phyloP scores from a whole-genome alignment of 2,888 invertebrate species.

The Asteroscopus sphinx region DNA sequence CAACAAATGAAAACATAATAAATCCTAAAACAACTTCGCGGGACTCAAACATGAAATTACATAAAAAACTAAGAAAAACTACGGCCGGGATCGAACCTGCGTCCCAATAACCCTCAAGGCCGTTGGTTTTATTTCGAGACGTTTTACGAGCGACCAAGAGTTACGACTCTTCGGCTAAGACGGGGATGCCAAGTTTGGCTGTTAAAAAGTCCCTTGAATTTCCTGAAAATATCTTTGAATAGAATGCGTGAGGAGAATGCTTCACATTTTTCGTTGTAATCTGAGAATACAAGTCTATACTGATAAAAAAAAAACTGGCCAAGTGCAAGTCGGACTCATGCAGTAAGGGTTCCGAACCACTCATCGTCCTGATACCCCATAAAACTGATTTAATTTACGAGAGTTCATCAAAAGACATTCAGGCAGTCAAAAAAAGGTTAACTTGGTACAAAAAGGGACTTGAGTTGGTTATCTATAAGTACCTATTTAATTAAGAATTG shows the following conservation, averaged over 20 bases:
- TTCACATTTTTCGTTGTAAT: slow-evolving; percentile 5
- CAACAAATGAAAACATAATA: slow-evolving; percentile 30
- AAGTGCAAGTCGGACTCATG: too few relatives aligned
- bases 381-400: too few relatives aligned
- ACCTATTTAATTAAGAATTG: too few relatives aligned
- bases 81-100: slow-evolving; percentile 49
- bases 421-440: too few relatives aligned
- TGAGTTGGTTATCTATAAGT: too few relatives aligned
- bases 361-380: too few relatives aligned
- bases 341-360: too few relatives aligned
- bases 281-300: background rate
- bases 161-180: slow-evolving; percentile 51
- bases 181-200: slow-evolving; percentile 39
- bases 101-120: slow-evolving; percentile 54
- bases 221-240: slow-evolving; percentile 39
- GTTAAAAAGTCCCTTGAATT: slow-evolving; percentile 54
- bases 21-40: slow-evolving; percentile 29
- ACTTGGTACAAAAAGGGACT: too few relatives aligned
- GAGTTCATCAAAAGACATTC: too few relatives aligned
- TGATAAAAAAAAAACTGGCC: background rate
- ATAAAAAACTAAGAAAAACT: slow-evolving; percentile 47
- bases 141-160: slow-evolving; percentile 55
- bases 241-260: slow-evolving; percentile 29
- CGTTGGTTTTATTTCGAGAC: slow-evolving; percentile 54
- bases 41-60: slow-evolving; percentile 46